Evolutionary conservation across 2,113 vertebrate genomes (phyloP).

Genomic region (Neodon shergylaensis): DNA sequence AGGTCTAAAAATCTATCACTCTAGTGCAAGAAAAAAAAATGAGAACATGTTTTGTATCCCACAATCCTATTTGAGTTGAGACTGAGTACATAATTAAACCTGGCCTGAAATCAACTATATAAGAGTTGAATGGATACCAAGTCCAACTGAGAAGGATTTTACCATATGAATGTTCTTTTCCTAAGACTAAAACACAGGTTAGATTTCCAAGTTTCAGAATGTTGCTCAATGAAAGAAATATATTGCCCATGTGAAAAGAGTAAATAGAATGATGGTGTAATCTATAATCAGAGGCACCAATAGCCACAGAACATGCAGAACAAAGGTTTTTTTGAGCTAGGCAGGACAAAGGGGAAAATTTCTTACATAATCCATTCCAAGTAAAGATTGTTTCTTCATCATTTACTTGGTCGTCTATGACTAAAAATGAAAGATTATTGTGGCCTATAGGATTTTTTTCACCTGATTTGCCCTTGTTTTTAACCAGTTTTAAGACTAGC

Average conservation of each 20-base stretch:
- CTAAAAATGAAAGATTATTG: slow-evolving; percentile 25
- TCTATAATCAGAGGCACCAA: slow-evolving; percentile 87
- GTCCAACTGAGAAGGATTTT: slow-evolving; percentile 84
- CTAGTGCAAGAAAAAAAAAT: slow-evolving; percentile 76
- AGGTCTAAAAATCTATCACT: slow-evolving; percentile 81
- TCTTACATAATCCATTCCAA: slow-evolving; percentile 59
- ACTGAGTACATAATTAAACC: slow-evolving; percentile 86
- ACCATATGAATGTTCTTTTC: slow-evolving; percentile 88
- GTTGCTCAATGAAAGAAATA: slow-evolving; percentile 87
- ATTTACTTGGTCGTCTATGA: slow-evolving; percentile 31
- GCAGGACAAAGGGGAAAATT: slow-evolving; percentile 80
- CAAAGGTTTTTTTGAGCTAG: slow-evolving; percentile 86
- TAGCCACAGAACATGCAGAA: slow-evolving; percentile 84
- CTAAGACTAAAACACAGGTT: slow-evolving; percentile 89
- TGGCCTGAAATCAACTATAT: slow-evolving; percentile 85
- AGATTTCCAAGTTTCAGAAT: slow-evolving; percentile 88
- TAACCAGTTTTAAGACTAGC: background rate
- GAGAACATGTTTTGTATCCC: slow-evolving; percentile 79
- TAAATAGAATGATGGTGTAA: slow-evolving; percentile 84
- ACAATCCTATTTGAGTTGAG: slow-evolving; percentile 82
- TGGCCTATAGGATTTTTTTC: background rate
- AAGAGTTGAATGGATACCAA: slow-evolving; percentile 86
- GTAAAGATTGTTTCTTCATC: background rate
- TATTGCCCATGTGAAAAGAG: slow-evolving; percentile 82
- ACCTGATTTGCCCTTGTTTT: background rate